Evolutionary conservation across 1,140 invertebrate genomes (phyloP), one percentile per base, ranked within the genome.

Genomic region (Ceratoteleas bidentatus): DNA sequence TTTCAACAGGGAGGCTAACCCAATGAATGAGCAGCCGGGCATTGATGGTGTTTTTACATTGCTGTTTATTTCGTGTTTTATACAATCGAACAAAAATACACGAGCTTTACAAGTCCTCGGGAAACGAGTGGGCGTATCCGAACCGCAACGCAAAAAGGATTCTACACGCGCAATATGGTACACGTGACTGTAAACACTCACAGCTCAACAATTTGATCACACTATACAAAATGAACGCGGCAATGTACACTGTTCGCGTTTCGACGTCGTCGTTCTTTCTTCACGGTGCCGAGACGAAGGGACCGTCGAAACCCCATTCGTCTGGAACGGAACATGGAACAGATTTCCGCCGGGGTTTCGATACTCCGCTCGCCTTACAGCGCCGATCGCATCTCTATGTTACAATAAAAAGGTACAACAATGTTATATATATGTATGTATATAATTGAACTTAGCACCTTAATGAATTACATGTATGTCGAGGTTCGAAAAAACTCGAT

Each of bases 121-220:
- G 10, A 54, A 34, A 40, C 38, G 38, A 40, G 4, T 24, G 24
- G 1, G 24, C 24, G 24, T 24, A 2, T 24, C 24, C 24, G 24
- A 24, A 24, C 24, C n/a, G 10, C 33, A 34, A 53, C 8, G n/a
- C 3, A 13, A 49, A 60, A 60, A 32, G n/a, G 9, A 45, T 47
- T 10, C n/a, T n/a, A n/a, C n/a, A n/a, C 56, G 57, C 58, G 57
- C 36, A 52, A 5, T 60, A 64, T 64, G 36, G 65, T 70, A 69
- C 50, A 56, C 33, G 9, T 70, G n/a, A 77, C 50, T 24, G 58
- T 64, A 43, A 77, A 77, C 75, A 64, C 47, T 70, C 52, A 78
- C 50, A 79, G 56, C 50, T 73, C 68, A 79, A 79, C 62, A 79
- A 64, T 62, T 66, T 82, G 52, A 56, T 74, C 54, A 70, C 54